Base-by-base conservation (phyloP, 2,888 invertebrate species). In the Cephus rjabovi region DNA sequence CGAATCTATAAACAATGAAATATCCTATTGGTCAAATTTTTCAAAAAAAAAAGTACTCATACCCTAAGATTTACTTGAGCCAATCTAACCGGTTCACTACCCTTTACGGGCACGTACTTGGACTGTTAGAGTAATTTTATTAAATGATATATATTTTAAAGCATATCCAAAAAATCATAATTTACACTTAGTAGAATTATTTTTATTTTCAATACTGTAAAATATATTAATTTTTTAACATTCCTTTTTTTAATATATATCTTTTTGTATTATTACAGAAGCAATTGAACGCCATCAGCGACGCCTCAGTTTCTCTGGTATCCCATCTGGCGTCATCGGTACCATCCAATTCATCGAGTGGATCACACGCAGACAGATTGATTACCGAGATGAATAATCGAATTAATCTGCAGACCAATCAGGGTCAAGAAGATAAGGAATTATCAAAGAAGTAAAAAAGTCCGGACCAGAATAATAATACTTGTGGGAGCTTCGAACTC, bases 251-350 rank as follows among this genome's bases (percentile, higher is more conserved):
- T 37, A 37, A 40, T 40, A 15, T 23, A 56, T 23, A 56, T 9
- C 6, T 56, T 23, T 56, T 56, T 56, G 23, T 23, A 56, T 56
- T 56, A 56, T 56, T 56, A 56, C 71, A 71, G 71, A 34, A 71
- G 30, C 71, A 71, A 71, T 34, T 71, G 71, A 71, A 71, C 12
- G 71, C 71, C 71, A 71, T 71, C 71, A 34, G 71, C 34, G 34
- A 71, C 23, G 71, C 33, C 12, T 71, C 71, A 34, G 71, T 71
- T 15, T 56, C 56, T 56, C 23, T 56, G 23, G 56, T 56, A 23
- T 56, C 56, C 56, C 71, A 71, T 33, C 23, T 71, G 71, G 71
- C 71, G 12, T 71, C 71, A 34, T 71, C 71, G 31, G 33, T 15
- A 71, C 71, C 71, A 31, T 71, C 71, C 12, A 71, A 71, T 71